Conservation (phyloP, 2,113 vertebrate species). For the Prolemur simus region DNA sequence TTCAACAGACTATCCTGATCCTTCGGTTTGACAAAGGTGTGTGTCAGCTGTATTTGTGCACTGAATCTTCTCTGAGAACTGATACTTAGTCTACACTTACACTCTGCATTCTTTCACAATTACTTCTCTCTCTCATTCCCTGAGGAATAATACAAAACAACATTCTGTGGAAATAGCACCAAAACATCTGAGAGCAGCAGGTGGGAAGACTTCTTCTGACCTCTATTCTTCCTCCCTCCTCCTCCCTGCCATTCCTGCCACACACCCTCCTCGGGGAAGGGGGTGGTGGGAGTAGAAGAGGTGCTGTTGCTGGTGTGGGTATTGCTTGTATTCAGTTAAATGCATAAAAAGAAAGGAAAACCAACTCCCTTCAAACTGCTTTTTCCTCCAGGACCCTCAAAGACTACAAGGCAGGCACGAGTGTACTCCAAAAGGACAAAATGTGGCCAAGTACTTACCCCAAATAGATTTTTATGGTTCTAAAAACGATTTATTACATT, state of each 20-base stretch:
- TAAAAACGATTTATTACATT: slow-evolving; percentile 34
- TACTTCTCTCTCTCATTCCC: background rate
- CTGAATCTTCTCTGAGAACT: background rate
- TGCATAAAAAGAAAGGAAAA: background rate
- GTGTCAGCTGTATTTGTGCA: background rate
- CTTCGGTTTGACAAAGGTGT: background rate
- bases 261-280: accelerated
- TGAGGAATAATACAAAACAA: background rate
- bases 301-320: too few species aligned
- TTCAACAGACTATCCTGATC: background rate
- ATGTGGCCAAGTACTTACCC: background rate
- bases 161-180: background rate
- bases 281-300: background rate
- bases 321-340: background rate
- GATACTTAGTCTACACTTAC: too few species aligned
- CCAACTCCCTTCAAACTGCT: background rate
- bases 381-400: background rate
- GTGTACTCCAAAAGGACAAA: background rate
- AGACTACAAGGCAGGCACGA: background rate
- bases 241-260: background rate
- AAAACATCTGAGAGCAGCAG: background rate
- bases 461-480: background rate
- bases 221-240: background rate
- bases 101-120: background rate
- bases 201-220: background rate